Base-by-base conservation (phyloP, 1,140 invertebrate species). In the Arctopsyche grandis region DNA sequence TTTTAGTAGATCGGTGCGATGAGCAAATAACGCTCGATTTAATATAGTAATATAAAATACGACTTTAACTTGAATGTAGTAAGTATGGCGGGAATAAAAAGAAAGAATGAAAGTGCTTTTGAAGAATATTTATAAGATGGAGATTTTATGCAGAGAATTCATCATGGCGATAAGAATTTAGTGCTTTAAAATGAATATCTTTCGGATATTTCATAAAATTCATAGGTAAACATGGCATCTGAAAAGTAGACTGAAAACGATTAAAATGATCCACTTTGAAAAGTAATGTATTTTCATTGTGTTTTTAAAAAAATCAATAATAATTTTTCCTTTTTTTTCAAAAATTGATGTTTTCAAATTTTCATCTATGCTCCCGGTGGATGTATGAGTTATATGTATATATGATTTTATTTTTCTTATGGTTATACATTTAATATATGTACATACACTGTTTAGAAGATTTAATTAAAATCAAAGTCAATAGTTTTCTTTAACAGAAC, bases 101-200 rank as follows among this genome's bases (percentile, higher is more conserved):
- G 63, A 66, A 66, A 24, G 63, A 66, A 66, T 66, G 63, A 66
- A 26, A 66, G 21, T 26, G 63, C 63, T 66, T 66, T 66, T 66
- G 63, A 66, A 26, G 63, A 66, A 66, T 66, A 66, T 66, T 66
- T 66, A 66, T 66, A 66, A 66, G 63, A 66, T 66, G 63, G 63
- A 66, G 63, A 66, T 66, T 66, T 66, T 66, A 66, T 66, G 63
- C 63, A 66, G 63, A 22, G 24, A 66, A 66, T 66, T 66, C 63
- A 66, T 66, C 63, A 66, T 29, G 22, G 24, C 63, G 22, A 66
- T 66, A 66, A 66, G 63, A 66, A 66, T 66, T 66, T 66, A 66
- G 63, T 66, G 63, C 63, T 66, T 66, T 66, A 66, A 66, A 66
- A 66, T 66, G 63, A 66, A 66, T 66, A 66, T 66, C 24, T 66